phyloP scores from a whole-genome alignment of 2,113 vertebrate species.

The Dunckerocampus dactyliophorus region DNA sequence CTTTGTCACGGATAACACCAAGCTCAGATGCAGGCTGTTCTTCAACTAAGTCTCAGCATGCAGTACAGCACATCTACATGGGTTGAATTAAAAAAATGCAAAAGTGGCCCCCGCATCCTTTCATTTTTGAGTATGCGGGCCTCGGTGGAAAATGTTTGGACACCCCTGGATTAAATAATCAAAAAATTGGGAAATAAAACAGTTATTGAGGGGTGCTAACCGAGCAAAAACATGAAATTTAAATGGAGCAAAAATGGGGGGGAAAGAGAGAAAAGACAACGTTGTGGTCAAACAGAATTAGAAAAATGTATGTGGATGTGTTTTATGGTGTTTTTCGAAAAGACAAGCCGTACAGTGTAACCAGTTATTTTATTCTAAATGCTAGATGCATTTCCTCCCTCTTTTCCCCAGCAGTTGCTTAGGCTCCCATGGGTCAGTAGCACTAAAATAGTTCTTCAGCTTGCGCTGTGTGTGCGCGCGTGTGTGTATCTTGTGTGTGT shows the following conservation, averaged over 20 bases:
- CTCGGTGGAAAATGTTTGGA: too few species aligned
- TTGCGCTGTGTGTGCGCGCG: conserved; percentile 9
- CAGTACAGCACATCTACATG: too few species aligned
- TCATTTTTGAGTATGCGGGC: conserved; percentile 3
- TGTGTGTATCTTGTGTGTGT: conserved; percentile 3
- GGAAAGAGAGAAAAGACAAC: not conserved
- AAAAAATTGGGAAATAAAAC: not conserved
- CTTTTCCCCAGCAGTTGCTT: conserved; percentile 6
- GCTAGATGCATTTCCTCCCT: not conserved
- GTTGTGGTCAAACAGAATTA: not conserved
- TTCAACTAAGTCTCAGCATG: too few species aligned
- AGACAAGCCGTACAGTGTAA: not conserved
- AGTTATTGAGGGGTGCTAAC: conserved; percentile 1
- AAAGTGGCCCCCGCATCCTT: too few species aligned
- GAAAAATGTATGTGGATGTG: not conserved
- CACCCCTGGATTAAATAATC: not conserved
- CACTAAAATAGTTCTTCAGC: not conserved
- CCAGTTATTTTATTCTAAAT: not conserved
- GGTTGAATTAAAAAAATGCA: too few species aligned
- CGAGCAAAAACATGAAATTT: conserved; percentile 1
- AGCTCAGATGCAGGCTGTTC: too few species aligned
- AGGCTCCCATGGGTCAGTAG: not conserved
- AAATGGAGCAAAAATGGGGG: not conserved
- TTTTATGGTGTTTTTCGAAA: conserved; percentile 3
- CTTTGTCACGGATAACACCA: too few species aligned